Base-by-base conservation (phyloP, 2,888 invertebrate species). In the Eugnorisma glareosa region DNA sequence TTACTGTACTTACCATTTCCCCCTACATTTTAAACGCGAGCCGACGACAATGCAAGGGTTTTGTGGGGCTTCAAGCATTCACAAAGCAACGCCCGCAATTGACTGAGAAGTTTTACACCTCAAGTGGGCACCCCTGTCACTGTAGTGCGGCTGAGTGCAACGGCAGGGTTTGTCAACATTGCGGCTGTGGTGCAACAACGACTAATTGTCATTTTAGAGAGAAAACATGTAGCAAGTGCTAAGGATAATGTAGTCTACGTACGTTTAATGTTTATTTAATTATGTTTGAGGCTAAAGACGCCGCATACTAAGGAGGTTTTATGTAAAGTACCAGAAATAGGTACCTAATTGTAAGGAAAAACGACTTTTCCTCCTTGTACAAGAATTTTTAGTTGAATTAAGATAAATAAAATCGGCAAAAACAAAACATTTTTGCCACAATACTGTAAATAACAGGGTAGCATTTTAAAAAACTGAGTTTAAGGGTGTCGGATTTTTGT, bases 161-260 rank as follows among this genome's bases (percentile, higher is more conserved):
- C 91, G 88, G 86, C 89, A 91, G 90, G 89, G 90, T 91, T 90
- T 87, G 92, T 89, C 93, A 93, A 94, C 93, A 92, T 92, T 92
- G 90, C 88, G 82, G 85, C 80, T 75, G 43, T 73, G 76, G 72
- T 64, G 81, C 79, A 86, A 87, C 84, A 86, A 81, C 78, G 77
- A 76, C 82, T 89, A 87, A 89, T 88, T 89, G 84, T 83, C 79
- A 79, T 82, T 82, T 82, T 79, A 77, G 69, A 75, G 69, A 74
- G 83, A 77, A 81, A 79, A 76, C 75, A 73, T 71, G 73, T 24
- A 67, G 76, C 69, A 79, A 86, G 69, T 86, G 73, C 63, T 67
- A 37, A 77, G 81, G 68, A 78, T 83, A 88, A 88, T 88, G 78
- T 63, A 48, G n/a, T 61, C 57, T 73, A 64, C 40, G 75, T 69